Conservation (phyloP, 2,113 vertebrate species). For the Monarcha castaneiventris region DNA sequence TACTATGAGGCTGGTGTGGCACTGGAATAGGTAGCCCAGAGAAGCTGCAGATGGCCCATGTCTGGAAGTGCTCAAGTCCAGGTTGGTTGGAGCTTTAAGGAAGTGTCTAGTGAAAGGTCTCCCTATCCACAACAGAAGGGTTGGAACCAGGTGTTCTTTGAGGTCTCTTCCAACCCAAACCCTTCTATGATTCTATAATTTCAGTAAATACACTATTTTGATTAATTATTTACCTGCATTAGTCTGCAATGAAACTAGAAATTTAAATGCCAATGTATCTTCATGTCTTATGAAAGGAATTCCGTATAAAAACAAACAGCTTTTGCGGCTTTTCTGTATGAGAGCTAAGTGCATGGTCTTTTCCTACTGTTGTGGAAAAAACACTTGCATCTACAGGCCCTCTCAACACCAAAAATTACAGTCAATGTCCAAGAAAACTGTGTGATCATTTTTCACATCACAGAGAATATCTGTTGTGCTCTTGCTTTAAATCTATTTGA, state of each 20-base stretch:
- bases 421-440: background rate
- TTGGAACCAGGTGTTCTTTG: background rate
- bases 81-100: background rate
- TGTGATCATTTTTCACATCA: background rate
- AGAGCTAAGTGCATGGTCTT: background rate
- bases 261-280: background rate
- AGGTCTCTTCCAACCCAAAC: background rate
- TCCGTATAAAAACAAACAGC: background rate
- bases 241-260: background rate
- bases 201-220: background rate
- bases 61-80: background rate
- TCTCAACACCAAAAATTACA: background rate
- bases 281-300: background rate
- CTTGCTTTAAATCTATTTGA: background rate
- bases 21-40: too few species aligned
- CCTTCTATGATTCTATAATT: background rate
- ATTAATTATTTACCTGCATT: background rate
- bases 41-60: background rate
- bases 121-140: background rate
- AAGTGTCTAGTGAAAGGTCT: background rate
- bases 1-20: background rate
- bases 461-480: background rate
- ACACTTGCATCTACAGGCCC: background rate
- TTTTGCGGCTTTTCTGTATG: background rate
- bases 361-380: background rate